Base-by-base conservation (phyloP, 1,140 invertebrate genomes). In the Papilio aristodemus region DNA sequence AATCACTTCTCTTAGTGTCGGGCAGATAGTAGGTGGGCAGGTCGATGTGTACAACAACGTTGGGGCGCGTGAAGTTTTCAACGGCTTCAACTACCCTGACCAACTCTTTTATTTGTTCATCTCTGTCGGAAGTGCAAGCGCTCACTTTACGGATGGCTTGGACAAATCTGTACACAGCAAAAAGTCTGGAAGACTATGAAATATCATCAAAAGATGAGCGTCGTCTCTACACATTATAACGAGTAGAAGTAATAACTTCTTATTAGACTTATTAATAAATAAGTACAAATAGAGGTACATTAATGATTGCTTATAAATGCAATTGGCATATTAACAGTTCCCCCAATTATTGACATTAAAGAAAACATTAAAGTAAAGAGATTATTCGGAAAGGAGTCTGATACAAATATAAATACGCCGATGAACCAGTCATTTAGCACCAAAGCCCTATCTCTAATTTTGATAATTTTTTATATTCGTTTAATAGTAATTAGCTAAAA, bases 1-100 rank as follows among this genome's bases (percentile, higher is more conserved):
- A 10, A 60, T 71, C 67, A 13, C 59, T 69, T 36, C 36, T 10
- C 9, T 68, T 60, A 0, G 32, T 70, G 19, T 72, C 27, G 19
- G 72, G 75, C 37, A 37, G 22, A 43, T 74, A 77, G 60, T 74
- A 77, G 8, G 72, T 77, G 4, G 72, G 72, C 60, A 77, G 60
- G 64, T 77, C 72, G 39, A 77, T 71, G 39, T 77, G 37, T 46
- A 77, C 67, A 11, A 72, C 22, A 4, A 76, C 68, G 43, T 70
- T 74, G 9, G 75, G 75, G 27, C 68, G 71, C 22, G 75, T 76
- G 22, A 17, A 70, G 14, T 76, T 71, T 37, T 74, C 72, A 17
- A 76, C 59, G 3, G 72, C 75, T 66, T 76, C 70, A 9, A 76
- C 63, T 10, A 71, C 69, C 54, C 68, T 71, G 36, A 74, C 60